phyloP scores from a whole-genome alignment of 2,797 vertebrate species.

The Fistularia tabacaria region DNA sequence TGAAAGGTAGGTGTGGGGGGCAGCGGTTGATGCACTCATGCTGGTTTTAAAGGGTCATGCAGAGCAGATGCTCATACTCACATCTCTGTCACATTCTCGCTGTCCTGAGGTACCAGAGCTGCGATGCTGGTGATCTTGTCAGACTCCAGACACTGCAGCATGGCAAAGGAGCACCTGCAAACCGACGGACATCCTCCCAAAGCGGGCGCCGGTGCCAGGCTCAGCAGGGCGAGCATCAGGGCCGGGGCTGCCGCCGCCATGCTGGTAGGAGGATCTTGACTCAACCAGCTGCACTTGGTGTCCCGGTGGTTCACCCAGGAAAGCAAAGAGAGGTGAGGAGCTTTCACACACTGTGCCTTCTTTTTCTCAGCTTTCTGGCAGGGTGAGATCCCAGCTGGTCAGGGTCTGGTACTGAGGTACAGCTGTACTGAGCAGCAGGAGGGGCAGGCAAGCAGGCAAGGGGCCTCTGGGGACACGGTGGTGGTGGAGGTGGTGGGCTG shows the following conservation, averaged over 20 bases:
- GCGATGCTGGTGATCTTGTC: slow-evolving; percentile 68
- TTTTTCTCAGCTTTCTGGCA: slow-evolving; percentile 44
- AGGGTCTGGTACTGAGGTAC: slow-evolving; percentile 66
- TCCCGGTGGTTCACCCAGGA: slow-evolving; percentile 36
- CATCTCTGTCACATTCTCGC: slow-evolving; percentile 82
- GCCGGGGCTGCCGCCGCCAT: slow-evolving; percentile 61
- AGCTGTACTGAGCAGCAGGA: slow-evolving; percentile 74
- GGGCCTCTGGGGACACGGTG: slow-evolving; percentile 74
- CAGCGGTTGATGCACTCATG: background rate
- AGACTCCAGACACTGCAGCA: slow-evolving; percentile 72
- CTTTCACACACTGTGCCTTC: slow-evolving; percentile 26
- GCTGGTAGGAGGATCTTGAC: slow-evolving; percentile 35
- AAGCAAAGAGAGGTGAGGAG: slow-evolving; percentile 23
- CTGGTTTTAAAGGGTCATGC: slow-evolving; percentile 10
- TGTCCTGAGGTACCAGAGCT: slow-evolving; percentile 65
- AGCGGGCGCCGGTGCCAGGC: slow-evolving; percentile 46
- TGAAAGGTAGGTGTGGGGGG: background rate
- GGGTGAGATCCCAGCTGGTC: slow-evolving; percentile 62
- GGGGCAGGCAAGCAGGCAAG: slow-evolving; percentile 58
- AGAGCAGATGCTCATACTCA: slow-evolving; percentile 61
- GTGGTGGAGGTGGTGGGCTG: slow-evolving; percentile 69
- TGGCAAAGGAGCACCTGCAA: slow-evolving; percentile 73
- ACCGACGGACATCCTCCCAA: slow-evolving; percentile 65
- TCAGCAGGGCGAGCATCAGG: slow-evolving; percentile 50
- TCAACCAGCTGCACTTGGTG: slow-evolving; percentile 21